Conservation (phyloP, 2,888 invertebrate species). For the Chloroclystis v-ata region DNA sequence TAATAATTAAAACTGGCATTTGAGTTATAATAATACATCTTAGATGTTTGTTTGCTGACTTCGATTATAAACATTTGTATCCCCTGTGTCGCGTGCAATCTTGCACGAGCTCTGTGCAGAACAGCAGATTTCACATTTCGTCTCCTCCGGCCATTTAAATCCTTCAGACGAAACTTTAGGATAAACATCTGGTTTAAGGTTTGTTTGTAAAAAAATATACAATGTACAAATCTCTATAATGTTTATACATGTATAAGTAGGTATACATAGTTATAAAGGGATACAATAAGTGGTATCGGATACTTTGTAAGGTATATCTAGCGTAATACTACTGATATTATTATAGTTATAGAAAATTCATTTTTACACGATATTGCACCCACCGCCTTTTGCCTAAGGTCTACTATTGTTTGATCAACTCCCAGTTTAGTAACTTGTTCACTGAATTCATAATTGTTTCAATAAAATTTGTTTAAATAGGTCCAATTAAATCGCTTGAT, state of each 20-base stretch:
- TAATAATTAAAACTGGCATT: no score
- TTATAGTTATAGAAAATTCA: conserved; percentile 30
- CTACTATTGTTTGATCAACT: conserved; percentile 16
- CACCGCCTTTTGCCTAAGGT: conserved; percentile 27
- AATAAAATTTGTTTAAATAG: not conserved
- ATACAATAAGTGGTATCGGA: conserved; percentile 46
- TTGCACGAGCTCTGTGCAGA: not conserved
- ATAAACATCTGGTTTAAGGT: no score
- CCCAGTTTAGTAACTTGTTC: not conserved
- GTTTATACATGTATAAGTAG: conserved; percentile 60
- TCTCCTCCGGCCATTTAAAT: not conserved
- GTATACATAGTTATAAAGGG: conserved; percentile 55
- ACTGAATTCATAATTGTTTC: not conserved
- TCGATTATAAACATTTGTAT: no score
- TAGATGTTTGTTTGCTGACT: no score
- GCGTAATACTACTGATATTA: conserved; percentile 58
- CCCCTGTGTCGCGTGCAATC: not conserved
- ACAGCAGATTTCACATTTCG: conserved; percentile 2
- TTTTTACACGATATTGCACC: conserved; percentile 36
- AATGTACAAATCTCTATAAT: conserved; percentile 64
- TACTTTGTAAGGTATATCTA: conserved; percentile 47
- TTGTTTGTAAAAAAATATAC: no score
- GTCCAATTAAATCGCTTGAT: not conserved
- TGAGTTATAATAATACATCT: no score
- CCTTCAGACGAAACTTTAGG: not conserved